phyloP scores from a whole-genome alignment of 2,113 vertebrate species.

The Marmota flaviventris region DNA sequence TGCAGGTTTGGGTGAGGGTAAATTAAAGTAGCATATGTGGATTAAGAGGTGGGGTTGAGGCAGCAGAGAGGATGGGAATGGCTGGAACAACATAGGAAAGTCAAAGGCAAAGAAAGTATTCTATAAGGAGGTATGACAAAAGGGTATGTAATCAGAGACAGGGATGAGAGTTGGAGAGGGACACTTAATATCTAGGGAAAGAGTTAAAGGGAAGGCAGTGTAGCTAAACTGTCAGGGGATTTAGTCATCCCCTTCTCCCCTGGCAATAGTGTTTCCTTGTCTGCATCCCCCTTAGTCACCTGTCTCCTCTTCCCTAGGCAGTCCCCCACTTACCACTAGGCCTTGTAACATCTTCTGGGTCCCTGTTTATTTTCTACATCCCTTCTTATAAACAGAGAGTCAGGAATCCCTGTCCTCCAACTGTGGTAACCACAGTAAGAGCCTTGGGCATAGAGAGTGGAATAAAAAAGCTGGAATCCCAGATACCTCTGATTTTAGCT shows the following conservation, averaged over 20 bases:
- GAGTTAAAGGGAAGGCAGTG: background rate
- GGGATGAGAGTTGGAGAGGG: background rate
- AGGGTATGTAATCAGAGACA: background rate
- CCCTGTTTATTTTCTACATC: background rate
- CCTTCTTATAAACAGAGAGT: background rate
- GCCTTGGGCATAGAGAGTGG: background rate
- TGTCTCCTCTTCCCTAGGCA: background rate
- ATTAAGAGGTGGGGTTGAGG: background rate
- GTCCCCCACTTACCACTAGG: background rate
- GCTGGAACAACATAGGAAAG: background rate
- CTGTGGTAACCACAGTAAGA: background rate
- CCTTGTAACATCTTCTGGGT: background rate
- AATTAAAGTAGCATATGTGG: background rate
- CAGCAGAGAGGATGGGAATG: background rate
- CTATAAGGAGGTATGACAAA: background rate
- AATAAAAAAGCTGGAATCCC: conserved; percentile 3
- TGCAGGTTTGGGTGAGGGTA: background rate
- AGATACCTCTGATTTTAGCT: background rate
- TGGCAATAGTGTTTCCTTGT: conserved; percentile 2
- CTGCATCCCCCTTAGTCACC: background rate
- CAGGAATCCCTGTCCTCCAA: background rate
- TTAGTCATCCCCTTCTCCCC: background rate
- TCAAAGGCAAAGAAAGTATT: background rate
- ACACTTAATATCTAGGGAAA: background rate
- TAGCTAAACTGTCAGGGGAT: conserved; percentile 3